Evolutionary conservation across 2,113 vertebrate genomes (phyloP).

Genomic region (Taxidea taxus): DNA sequence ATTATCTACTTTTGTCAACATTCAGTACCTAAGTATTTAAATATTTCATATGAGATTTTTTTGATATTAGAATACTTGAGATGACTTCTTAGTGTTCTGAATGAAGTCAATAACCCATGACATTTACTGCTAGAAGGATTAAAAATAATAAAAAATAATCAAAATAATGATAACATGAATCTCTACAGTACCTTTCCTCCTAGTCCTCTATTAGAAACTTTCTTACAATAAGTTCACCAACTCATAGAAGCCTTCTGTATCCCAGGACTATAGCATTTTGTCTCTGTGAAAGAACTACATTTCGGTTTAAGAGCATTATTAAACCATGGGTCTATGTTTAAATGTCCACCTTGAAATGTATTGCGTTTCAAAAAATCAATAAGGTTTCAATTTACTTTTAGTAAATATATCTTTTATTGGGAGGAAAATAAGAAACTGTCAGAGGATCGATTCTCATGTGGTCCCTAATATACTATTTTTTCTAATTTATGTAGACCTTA

Average conservation of each 20-base stretch:
- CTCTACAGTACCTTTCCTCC: background rate
- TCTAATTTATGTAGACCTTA: background rate
- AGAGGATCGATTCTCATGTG: constrained; percentile 19
- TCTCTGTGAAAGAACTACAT: constrained; percentile 7
- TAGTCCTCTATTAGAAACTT: background rate
- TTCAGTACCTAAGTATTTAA: constrained; percentile 6
- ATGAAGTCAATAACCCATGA: background rate
- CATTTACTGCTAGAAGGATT: background rate
- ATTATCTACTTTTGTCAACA: constrained; percentile 19
- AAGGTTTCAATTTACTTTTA: constrained; percentile 77
- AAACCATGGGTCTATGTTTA: constrained; percentile 73
- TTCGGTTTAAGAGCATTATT: constrained; percentile 74
- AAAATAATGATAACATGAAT: background rate
- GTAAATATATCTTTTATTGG: constrained; percentile 72
- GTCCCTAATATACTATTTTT: constrained; percentile 15
- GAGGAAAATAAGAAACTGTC: constrained; percentile 68
- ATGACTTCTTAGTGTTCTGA: background rate
- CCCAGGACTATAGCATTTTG: background rate
- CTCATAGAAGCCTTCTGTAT: background rate
- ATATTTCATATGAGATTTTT: background rate
- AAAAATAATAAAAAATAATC: background rate
- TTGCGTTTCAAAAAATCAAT: constrained; percentile 71
- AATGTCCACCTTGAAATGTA: constrained; percentile 78
- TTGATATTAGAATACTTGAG: background rate
- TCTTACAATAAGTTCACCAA: background rate